Base-by-base conservation (phyloP, 2,888 invertebrate species). In the Drosophila gaucha region DNA sequence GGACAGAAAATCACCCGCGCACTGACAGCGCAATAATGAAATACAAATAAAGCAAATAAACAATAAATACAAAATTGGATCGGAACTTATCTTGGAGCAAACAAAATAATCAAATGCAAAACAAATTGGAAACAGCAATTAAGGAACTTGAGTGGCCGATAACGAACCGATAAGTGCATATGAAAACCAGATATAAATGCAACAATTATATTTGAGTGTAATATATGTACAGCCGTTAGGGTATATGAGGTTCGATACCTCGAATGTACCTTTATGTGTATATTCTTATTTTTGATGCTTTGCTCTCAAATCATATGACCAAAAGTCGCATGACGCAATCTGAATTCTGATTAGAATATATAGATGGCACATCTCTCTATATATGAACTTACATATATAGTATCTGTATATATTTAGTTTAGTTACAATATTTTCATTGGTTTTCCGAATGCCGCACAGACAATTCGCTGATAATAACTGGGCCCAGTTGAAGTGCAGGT, bases 281-380 rank as follows among this genome's bases (percentile, higher is more conserved):
- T 14, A 51, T 28, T 24, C 14, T 10, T 24, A 24, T 3, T 28
- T 28, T 14, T n/a, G 49, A 51, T 65, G 47, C 51, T 52, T 54
- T 65, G 52, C 68, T 68, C 39, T 47, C 62, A 38, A 58, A 38
- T 72, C 71, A 57, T 56, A 72, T 71, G 60, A 78, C 62, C 43
- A 22, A 59, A 55, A 65, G 35, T 12, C 38, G 50, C 36, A 68
- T 78, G 82, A 82, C 82, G 76, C 73, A 69, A 78, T 72, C 50
- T 26, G 22, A 49, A 36, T 28, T 50, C 50, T 70, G 65, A 69
- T 69, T 65, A 65, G 65, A 46, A 54, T 46, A 31, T 20, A 8
- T 49, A 41, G 30, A 33, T 20, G 12, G 26, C 41, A 41, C 24
- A 14, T 41, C 41, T 41, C 41, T 36, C 39, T 10, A 59, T 35